phyloP scores from a whole-genome alignment of 2,888 invertebrate genomes.

The Oasisia sp. region DNA sequence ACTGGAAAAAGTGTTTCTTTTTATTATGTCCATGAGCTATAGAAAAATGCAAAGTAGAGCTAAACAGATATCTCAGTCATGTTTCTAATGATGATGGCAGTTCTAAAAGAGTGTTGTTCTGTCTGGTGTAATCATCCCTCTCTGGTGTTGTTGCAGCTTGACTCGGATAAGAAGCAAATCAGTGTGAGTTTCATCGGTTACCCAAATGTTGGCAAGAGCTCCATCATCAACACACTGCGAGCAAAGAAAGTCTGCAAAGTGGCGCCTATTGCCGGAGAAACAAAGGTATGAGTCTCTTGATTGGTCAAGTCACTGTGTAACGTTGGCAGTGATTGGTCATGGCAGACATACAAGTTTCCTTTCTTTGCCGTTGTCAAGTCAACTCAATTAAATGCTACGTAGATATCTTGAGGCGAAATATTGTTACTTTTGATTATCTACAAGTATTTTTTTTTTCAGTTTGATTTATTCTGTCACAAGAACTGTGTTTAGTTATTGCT shows the following conservation, averaged over 20 bases:
- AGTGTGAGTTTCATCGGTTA: constrained; percentile 99
- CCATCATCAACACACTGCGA: constrained; percentile 94
- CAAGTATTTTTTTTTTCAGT: too few species aligned
- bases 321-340: not conserved
- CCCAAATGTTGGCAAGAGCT: constrained; percentile 98
- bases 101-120: too few species aligned
- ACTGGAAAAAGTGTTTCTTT: not conserved
- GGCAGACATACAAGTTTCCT: not conserved
- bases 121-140: not conserved
- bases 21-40: too few species aligned
- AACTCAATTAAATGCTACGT: not conserved
- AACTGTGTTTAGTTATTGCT: too few species aligned
- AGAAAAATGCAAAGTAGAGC: too few species aligned
- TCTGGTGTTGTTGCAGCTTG: constrained; percentile 70
- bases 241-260: constrained; percentile 94
- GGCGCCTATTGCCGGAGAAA: constrained; percentile 94
- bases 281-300: constrained; percentile 64
- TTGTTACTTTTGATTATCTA: too few species aligned
- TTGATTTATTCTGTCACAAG: too few species aligned
- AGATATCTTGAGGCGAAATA: not conserved
- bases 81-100: too few species aligned
- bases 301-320: not conserved
- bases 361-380: not conserved
- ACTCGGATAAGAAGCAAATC: constrained; percentile 96
- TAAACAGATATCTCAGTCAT: too few species aligned